phyloP scores from a whole-genome alignment of 2,888 invertebrate species.

The Phasia obesa region DNA sequence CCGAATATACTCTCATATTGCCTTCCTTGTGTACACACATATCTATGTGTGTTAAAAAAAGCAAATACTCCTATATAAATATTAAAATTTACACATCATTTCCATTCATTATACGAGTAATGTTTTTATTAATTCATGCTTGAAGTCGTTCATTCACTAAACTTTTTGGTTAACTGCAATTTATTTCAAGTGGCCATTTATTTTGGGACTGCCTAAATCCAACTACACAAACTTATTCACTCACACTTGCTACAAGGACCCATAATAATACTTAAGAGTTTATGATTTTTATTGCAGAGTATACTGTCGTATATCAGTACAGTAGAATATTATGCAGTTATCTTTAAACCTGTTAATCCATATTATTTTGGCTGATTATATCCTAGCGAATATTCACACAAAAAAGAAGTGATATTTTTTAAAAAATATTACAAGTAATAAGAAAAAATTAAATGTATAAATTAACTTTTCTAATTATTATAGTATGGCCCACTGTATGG shows the following conservation, averaged over 20 bases:
- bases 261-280: slow-evolving; percentile 59
- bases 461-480: too few relatives aligned
- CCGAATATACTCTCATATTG: neutral
- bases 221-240: neutral
- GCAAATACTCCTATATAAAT: neutral
- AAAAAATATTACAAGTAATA: too few relatives aligned
- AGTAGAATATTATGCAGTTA: too few relatives aligned
- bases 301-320: neutral
- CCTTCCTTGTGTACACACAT: too few relatives aligned
- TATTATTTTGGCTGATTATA: too few relatives aligned
- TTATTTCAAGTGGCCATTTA: slow-evolving; percentile 49
- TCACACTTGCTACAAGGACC: slow-evolving; percentile 9
- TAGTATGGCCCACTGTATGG: slow-evolving; percentile 7
- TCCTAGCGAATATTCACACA: too few relatives aligned
- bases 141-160: neutral
- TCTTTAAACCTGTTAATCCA: too few relatives aligned
- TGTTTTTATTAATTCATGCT: slow-evolving; percentile 1
- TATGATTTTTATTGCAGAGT: slow-evolving; percentile 51
- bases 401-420: too few relatives aligned
- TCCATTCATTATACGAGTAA: slow-evolving; percentile 43
- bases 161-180: neutral
- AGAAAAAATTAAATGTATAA: too few relatives aligned
- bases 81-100: slow-evolving; percentile 48
- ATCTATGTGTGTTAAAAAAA: too few relatives aligned
- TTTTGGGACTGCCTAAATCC: slow-evolving; percentile 33